Evolutionary conservation across 1,140 invertebrate genomes (phyloP).

Genomic region (Watersipora subatra): DNA sequence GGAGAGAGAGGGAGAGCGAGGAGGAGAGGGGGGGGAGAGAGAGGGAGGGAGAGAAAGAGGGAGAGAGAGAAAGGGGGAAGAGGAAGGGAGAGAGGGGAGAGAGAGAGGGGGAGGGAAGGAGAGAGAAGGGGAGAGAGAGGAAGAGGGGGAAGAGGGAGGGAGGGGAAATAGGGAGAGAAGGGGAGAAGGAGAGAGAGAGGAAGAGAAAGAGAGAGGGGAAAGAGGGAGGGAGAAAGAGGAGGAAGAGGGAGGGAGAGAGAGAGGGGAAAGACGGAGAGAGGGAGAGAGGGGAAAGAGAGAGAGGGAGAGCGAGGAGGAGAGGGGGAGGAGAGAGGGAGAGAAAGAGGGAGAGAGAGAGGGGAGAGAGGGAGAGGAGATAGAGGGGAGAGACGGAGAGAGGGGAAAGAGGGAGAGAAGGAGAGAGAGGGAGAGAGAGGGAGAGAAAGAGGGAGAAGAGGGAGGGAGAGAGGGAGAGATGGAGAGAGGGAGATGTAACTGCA

Average conservation of each 20-base stretch:
- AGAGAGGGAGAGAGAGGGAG: not conserved
- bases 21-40: too few species aligned
- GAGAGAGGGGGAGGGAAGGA: conserved; percentile 7
- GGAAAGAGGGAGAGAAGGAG: not conserved
- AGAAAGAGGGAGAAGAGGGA: not conserved
- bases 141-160: conserved; percentile 8
- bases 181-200: conserved; percentile 7
- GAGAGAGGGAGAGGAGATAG: too few species aligned
- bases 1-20: too few species aligned
- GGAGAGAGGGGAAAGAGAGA: not conserved
- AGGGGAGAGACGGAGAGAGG: not conserved
- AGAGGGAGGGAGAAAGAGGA: not conserved
- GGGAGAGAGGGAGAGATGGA: too few species aligned
- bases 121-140: conserved; percentile 17
- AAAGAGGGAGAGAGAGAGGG: not conserved
- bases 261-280: not conserved
- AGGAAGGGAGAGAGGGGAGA: not conserved
- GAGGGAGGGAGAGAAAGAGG: not conserved
- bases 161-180: too few species aligned
- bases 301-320: too few species aligned
- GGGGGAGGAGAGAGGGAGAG: not conserved
- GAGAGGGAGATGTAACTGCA: too few species aligned
- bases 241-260: not conserved
- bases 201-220: conserved; percentile 10
- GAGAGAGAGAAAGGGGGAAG: not conserved